These are phyloP conservation scores for Epistrophe eligans DNA, from an alignment of 2,888 invertebrate species.

Conservation along the genomic window DNA sequence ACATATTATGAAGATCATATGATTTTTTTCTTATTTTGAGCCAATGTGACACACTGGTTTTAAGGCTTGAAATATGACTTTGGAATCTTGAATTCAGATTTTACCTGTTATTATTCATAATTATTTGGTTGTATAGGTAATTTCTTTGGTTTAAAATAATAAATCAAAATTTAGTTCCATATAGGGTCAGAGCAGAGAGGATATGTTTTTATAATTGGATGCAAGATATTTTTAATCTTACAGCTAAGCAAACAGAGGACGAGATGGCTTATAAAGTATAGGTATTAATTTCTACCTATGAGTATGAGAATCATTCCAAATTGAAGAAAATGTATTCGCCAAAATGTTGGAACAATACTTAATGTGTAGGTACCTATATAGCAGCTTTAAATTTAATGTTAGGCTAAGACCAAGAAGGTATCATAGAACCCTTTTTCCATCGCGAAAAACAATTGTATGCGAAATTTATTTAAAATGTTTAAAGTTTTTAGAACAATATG, in stretches of 20 bases:
- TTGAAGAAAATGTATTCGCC: no score
- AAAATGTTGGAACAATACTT: no score
- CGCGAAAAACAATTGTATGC: no score
- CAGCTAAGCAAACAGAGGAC: neutral
- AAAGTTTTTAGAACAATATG: no score
- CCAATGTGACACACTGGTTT: neutral
- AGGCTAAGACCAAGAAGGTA: no score
- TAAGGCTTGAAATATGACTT: neutral
- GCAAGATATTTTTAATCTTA: neutral
- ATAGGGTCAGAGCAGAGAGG: neutral
- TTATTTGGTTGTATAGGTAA: neutral
- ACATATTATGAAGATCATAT: neutral
- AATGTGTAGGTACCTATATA: no score
- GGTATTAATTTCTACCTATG: no score
- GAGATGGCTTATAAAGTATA: neutral
- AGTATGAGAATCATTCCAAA: no score
- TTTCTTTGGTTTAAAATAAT: neutral
- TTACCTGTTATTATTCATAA: neutral
- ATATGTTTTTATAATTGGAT: neutral
- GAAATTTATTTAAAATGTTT: no score
- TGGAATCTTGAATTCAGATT: neutral
- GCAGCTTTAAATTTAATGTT: no score
- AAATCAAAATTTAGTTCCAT: conserved; percentile 14
- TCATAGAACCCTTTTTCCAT: no score
- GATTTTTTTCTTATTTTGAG: neutral